Evolutionary conservation across 2,888 invertebrate species (phyloP).

Genomic region (Parnassius orleans): DNA sequence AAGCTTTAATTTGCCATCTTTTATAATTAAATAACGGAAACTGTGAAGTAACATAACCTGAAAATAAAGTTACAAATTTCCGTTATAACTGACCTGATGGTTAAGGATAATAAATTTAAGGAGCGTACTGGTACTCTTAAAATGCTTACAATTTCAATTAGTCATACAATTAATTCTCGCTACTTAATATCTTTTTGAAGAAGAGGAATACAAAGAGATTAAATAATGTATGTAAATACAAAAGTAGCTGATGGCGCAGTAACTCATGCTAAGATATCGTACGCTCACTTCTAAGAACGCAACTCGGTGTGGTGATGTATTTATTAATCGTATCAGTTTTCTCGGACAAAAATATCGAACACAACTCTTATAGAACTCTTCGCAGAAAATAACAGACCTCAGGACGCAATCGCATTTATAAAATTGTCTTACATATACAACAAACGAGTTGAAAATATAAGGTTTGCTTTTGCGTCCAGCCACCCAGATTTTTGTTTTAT

Average conservation of each 20-base stretch:
- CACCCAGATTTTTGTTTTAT: conserved; percentile 12
- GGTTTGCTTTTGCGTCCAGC: neutral
- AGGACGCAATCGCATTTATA: conserved; percentile 27
- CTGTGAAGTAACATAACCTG: too few species aligned
- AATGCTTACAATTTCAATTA: conserved; percentile 53
- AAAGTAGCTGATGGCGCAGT: conserved; percentile 56
- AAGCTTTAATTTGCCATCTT: too few species aligned
- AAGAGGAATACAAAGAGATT: conserved; percentile 35
- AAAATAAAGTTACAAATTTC: neutral
- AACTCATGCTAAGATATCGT: conserved; percentile 58
- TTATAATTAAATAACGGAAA: too few species aligned
- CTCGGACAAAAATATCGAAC: conserved; percentile 34
- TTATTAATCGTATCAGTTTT: conserved; percentile 73
- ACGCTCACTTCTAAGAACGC: conserved; percentile 66
- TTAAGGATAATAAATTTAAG: too few species aligned
- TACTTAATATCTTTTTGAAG: conserved; percentile 51
- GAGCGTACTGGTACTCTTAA: neutral
- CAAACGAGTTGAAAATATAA: conserved; percentile 5
- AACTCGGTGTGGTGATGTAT: conserved; percentile 67
- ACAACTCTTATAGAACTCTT: conserved; percentile 18
- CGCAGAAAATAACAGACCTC: conserved; percentile 34
- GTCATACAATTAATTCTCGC: conserved; percentile 65
- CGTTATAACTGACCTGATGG: neutral
- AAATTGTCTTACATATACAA: conserved; percentile 4
- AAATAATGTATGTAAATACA: conserved; percentile 43